Base-by-base conservation (phyloP, 1,140 invertebrate genomes). In the Drosophila guanche region DNA sequence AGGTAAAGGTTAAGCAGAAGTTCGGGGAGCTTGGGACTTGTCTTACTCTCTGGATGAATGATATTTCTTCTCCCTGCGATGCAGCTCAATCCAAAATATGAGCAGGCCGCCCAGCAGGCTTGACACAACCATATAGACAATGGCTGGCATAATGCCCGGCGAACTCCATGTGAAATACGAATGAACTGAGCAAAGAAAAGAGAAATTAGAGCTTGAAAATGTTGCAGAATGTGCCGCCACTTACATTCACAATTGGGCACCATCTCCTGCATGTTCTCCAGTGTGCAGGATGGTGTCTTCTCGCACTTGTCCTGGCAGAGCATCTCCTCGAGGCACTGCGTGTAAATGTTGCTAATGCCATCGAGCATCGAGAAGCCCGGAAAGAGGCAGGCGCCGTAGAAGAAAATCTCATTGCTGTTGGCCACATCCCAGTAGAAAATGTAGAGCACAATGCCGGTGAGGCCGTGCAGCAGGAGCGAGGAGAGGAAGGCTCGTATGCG, bases 401-500 rank as follows among this genome's bases (percentile, higher is more conserved):
- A 89, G 48, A 81, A 89, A 8, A 83, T 62, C 1, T 52, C 23
- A 61, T 86, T 89, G 56, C 68, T 85, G 27, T 76, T 76, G 25
- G 90, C 73, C 29, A 90, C 83, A 48, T 90, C 85, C 89, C 81
- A 90, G 14, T 84, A 90, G 16, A 83, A 27, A 12, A 89, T 65
- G 27, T 75, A 90, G 4, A 77, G 51, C 7, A 78, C 83, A 27
- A 86, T 23, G 2, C 88, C 88, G 4, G 77, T 81, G 0, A 73
- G 5, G n/a, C 62, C 27, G n/a, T 90, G 88, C 3, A 90, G 42
- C n/a, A 80, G 7, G 3, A 88, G 48, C 7, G 88, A 84, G n/a
- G 71, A 50, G 1, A 90, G 71, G 51, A 79, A 90, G 0, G 83
- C 68, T 8, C 79, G 62, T 2, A 84, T 42, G 5, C 76, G 41